A percentile compares a stretch with the other conserved stretches of the same genome.
phyloP scores from a whole-genome alignment of 2,888 invertebrate genomes.

The Mamestra brassicae region DNA sequence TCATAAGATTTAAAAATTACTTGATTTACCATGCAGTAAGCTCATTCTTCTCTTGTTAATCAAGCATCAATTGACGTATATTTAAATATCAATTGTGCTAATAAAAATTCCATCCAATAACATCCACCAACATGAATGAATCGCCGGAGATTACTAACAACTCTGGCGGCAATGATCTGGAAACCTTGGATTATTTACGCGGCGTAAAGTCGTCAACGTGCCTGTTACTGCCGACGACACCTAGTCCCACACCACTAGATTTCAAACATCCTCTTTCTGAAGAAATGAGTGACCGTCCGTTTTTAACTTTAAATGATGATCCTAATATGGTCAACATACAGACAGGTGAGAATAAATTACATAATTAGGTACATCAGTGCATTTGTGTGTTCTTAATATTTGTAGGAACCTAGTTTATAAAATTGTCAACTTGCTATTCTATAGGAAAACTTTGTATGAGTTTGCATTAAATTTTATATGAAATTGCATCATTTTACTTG shows the following conservation, averaged over 20 bases:
- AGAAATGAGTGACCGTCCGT: slow-evolving; percentile 87
- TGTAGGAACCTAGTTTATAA: neutral
- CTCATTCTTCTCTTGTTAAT: slow-evolving; percentile 15
- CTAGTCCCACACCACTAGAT: slow-evolving; percentile 91
- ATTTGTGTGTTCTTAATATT: neutral
- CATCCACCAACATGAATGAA: slow-evolving; percentile 78
- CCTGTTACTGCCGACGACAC: slow-evolving; percentile 91
- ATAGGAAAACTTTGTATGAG: neutral
- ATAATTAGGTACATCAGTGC: neutral
- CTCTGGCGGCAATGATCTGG: slow-evolving; percentile 77
- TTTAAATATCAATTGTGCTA: slow-evolving; percentile 36
- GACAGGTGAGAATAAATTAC: slow-evolving; percentile 75
- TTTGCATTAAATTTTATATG: slow-evolving; percentile 2
- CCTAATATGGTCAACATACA: slow-evolving; percentile 79
- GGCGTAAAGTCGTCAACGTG: slow-evolving; percentile 93
- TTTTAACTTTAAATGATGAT: slow-evolving; percentile 81
- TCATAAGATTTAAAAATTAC: neutral
- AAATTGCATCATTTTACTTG: slow-evolving; percentile 10
- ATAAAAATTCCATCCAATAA: slow-evolving; percentile 48
- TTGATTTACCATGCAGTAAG: slow-evolving; percentile 24
- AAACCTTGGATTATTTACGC: slow-evolving; percentile 85
- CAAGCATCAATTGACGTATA: slow-evolving; percentile 28
- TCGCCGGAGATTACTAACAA: slow-evolving; percentile 77
- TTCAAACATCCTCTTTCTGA: slow-evolving; percentile 91
- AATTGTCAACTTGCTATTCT: neutral